These are phyloP conservation scores for Halocynthia roretzi DNA, from an alignment of 23 tunicate genomes.

Conservation along the genomic window DNA sequence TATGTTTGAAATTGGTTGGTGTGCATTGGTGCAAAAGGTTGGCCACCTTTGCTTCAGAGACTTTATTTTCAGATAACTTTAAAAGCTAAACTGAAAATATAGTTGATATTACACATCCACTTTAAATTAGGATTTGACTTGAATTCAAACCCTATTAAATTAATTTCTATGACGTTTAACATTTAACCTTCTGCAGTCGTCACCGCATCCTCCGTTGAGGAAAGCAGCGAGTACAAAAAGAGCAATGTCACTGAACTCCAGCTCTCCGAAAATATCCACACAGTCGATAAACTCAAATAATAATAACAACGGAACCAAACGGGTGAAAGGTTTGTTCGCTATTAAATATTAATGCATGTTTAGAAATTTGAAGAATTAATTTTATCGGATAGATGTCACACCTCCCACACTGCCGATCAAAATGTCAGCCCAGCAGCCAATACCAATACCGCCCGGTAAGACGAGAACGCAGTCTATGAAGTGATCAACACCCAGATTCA, in stretches of 20 bases:
- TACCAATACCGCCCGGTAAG: neutral
- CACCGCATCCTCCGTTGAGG: neutral
- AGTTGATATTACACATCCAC: no score
- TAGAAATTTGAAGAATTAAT: neutral
- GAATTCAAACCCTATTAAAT: no score
- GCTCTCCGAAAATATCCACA: neutral
- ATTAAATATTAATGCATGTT: neutral
- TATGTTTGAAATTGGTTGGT: no score
- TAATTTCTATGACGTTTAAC: neutral
- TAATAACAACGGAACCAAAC: neutral
- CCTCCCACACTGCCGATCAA: conserved; percentile 1
- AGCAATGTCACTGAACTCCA: neutral
- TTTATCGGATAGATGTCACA: neutral
- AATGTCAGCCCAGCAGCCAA: conserved; percentile 2
- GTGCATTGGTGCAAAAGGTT: no score
- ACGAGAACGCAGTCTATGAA: no score
- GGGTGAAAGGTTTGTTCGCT: conserved; percentile 1
- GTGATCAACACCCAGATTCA: no score
- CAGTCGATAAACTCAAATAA: neutral
- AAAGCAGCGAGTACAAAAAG: neutral
- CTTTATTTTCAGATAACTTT: no score
- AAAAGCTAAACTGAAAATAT: no score
- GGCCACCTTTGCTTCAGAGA: no score
- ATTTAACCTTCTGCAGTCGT: neutral
- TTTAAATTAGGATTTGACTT: no score